phyloP scores from a whole-genome alignment of 2,797 vertebrate genomes.

The Chiloscyllium punctatum region DNA sequence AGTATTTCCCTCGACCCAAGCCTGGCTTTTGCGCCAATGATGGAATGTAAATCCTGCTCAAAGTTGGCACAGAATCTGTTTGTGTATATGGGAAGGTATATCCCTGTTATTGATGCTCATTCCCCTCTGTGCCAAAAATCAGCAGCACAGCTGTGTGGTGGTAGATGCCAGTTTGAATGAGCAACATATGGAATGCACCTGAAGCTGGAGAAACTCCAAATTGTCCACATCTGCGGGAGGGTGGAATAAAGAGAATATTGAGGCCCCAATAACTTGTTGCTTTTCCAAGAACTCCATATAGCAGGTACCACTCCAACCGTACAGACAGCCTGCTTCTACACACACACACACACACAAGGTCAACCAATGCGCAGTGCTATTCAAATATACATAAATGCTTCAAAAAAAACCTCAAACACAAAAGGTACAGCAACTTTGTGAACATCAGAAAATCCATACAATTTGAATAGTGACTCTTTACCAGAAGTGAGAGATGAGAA shows the following conservation, averaged over 20 bases:
- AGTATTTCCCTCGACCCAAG: neutral
- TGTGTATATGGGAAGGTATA: neutral
- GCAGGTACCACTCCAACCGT: neutral
- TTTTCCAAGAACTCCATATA: neutral
- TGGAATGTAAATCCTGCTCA: neutral
- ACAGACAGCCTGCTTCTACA: neutral
- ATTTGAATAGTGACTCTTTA: neutral
- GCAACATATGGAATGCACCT: neutral
- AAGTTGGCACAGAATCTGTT: neutral
- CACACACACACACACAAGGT: neutral
- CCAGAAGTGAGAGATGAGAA: neutral
- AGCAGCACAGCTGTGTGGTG: neutral
- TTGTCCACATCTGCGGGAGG: neutral
- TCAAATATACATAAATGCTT: neutral
- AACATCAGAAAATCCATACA: neutral
- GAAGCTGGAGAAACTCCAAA: neutral
- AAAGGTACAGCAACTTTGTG: neutral
- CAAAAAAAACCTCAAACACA: neutral
- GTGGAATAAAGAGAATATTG: neutral
- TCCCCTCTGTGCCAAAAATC: neutral
- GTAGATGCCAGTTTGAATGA: neutral
- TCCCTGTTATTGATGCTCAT: neutral
- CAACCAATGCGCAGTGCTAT: neutral
- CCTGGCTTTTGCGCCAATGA: neutral
- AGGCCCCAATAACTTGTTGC: neutral